Evolutionary conservation across 2,797 vertebrate genomes (phyloP).

Genomic region (Scyliorhinus canicula): DNA sequence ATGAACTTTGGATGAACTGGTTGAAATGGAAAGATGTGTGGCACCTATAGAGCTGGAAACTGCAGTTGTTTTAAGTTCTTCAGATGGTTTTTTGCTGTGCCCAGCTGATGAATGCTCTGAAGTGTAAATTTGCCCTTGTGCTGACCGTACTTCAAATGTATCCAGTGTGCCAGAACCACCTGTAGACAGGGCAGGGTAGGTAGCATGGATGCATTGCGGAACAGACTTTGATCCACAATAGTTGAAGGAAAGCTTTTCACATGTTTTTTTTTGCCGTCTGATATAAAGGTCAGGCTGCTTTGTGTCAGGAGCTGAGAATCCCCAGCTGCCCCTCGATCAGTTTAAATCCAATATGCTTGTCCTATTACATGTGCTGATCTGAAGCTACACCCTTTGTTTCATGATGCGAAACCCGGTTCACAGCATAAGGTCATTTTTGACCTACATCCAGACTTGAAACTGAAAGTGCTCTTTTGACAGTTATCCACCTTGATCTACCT

Average conservation of each 20-base stretch:
- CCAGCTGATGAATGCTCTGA: background rate
- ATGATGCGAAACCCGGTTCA: background rate
- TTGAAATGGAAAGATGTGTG: background rate
- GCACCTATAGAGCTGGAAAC: background rate
- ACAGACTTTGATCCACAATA: background rate
- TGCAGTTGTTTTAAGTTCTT: background rate
- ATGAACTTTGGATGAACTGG: slow-evolving; percentile 10
- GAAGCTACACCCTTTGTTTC: background rate
- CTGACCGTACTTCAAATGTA: background rate
- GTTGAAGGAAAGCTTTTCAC: background rate
- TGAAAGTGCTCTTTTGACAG: background rate
- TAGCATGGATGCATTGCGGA: background rate
- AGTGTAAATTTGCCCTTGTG: background rate
- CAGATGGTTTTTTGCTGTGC: background rate
- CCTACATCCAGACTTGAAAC: background rate
- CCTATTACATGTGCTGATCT: background rate
- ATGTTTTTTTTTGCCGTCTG: background rate
- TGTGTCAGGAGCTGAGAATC: background rate
- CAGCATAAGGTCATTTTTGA: background rate
- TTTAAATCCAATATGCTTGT: background rate
- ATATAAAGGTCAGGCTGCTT: background rate
- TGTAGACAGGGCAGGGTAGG: background rate
- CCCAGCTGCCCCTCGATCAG: background rate
- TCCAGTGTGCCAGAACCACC: background rate
- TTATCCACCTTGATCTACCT: background rate